Evolutionary conservation across 2,113 vertebrate genomes (phyloP).

Genomic region (Protobothrops mucrosquamatus): DNA sequence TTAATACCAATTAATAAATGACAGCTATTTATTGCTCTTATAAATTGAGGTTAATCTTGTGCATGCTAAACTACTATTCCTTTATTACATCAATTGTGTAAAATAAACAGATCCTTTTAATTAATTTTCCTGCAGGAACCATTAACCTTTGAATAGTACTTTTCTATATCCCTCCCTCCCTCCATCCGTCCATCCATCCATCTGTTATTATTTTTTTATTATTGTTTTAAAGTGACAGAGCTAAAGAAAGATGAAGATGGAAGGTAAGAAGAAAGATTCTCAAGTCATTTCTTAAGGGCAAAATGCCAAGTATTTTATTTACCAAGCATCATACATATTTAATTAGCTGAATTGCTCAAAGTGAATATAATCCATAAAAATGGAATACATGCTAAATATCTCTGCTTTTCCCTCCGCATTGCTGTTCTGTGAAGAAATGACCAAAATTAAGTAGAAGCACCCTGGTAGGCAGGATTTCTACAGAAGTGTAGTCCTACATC

Average conservation of each 20-base stretch:
- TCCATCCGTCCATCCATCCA: background rate
- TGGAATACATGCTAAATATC: too few relatives aligned
- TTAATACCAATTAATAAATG: slow-evolving; percentile 38
- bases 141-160: slow-evolving; percentile 9
- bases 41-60: slow-evolving; percentile 32
- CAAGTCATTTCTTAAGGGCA: background rate
- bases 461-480: background rate
- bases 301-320: background rate
- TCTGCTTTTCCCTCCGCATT: background rate
- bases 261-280: background rate
- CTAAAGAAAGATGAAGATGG: background rate
- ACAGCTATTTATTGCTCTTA: slow-evolving; percentile 23
- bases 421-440: background rate
- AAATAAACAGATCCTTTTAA: slow-evolving; percentile 35
- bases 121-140: slow-evolving; percentile 25
- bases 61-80: background rate
- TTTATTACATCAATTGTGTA: slow-evolving; percentile 33
- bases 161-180: background rate
- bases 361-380: background rate
- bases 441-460: background rate
- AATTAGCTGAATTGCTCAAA: background rate
- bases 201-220: background rate
- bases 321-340: background rate
- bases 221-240: background rate
- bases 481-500: background rate